phyloP scores from a whole-genome alignment of 2,888 invertebrate species.

The Matsumyia berberina region DNA sequence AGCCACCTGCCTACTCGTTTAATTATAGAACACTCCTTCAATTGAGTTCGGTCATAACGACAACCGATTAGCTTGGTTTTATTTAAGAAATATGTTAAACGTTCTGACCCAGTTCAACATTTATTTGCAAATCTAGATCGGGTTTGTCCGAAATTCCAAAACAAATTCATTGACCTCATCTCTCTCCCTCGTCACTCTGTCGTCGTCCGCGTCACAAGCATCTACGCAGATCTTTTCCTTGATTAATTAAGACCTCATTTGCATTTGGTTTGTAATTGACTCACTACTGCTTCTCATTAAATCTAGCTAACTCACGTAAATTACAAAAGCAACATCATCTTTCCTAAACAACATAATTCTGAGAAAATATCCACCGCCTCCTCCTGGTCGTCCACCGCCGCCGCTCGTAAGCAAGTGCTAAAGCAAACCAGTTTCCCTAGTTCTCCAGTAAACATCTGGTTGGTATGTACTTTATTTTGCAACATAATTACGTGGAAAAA shows the following conservation, averaged over 20 bases:
- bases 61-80: slow-evolving; percentile 16
- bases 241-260: slow-evolving; percentile 72
- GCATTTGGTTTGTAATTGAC: slow-evolving; percentile 59
- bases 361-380: slow-evolving; percentile 24
- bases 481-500: slow-evolving; percentile 50
- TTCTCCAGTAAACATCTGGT: slow-evolving; percentile 30
- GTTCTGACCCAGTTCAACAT: slow-evolving; percentile 49
- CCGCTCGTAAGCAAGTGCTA: background rate
- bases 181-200: background rate
- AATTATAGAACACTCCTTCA: background rate
- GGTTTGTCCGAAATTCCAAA: slow-evolving; percentile 46
- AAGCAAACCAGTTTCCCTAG: slow-evolving; percentile 55
- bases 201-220: slow-evolving; percentile 5
- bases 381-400: background rate
- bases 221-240: slow-evolving; percentile 51
- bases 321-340: slow-evolving; percentile 35
- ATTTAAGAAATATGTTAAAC: slow-evolving; percentile 37
- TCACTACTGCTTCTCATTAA: slow-evolving; percentile 30
- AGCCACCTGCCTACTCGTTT: background rate
- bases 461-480: slow-evolving; percentile 54
- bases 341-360: slow-evolving; percentile 57
- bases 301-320: slow-evolving; percentile 38
- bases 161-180: slow-evolving; percentile 55
- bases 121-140: slow-evolving; percentile 55
- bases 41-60: background rate